These are phyloP conservation scores for Babylonia areolata DNA, from an alignment of 1,140 invertebrate species.

Conservation along the genomic window DNA sequence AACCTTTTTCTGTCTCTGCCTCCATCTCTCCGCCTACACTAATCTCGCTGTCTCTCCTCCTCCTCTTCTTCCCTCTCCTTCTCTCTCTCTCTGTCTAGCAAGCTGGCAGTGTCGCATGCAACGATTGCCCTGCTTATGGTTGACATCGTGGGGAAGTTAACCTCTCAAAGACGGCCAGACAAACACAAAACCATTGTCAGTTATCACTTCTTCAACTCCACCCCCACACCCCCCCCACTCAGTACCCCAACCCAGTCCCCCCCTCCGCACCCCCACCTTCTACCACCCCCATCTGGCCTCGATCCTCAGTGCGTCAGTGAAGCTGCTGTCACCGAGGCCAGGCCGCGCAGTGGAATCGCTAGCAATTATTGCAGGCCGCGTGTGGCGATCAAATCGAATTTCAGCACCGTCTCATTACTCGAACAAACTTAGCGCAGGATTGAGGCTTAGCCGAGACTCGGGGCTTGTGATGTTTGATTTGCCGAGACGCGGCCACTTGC, in stretches of 20 bases:
- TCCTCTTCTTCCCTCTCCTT: too few species aligned
- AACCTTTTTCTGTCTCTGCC: too few species aligned
- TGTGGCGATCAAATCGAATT: slow-evolving; percentile 39
- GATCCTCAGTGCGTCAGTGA: neutral
- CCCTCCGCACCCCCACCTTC: neutral
- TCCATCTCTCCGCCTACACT: neutral
- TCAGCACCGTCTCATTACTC: slow-evolving; percentile 39
- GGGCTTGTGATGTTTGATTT: slow-evolving; percentile 36
- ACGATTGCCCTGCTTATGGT: too few species aligned
- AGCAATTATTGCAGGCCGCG: slow-evolving; percentile 33
- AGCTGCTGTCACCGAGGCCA: too few species aligned
- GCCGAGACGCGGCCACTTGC: slow-evolving; percentile 13
- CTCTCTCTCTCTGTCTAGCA: too few species aligned
- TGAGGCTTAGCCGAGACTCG: slow-evolving; percentile 8
- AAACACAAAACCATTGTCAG: too few species aligned
- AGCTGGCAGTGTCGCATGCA: too few species aligned
- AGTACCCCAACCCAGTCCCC: too few species aligned
- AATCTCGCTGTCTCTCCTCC: too few species aligned
- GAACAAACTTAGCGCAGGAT: slow-evolving; percentile 40
- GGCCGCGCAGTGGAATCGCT: slow-evolving; percentile 34
- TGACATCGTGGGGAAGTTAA: too few species aligned
- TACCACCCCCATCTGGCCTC: neutral
- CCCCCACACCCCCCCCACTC: neutral
- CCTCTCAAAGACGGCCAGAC: too few species aligned
- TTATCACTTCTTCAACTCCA: too few species aligned